A percentile compares a stretch with the other conserved stretches of the same genome.
These are phyloP conservation scores for Melanargia galathea DNA, from an alignment of 2,888 invertebrate genomes.

Conservation along the genomic window DNA sequence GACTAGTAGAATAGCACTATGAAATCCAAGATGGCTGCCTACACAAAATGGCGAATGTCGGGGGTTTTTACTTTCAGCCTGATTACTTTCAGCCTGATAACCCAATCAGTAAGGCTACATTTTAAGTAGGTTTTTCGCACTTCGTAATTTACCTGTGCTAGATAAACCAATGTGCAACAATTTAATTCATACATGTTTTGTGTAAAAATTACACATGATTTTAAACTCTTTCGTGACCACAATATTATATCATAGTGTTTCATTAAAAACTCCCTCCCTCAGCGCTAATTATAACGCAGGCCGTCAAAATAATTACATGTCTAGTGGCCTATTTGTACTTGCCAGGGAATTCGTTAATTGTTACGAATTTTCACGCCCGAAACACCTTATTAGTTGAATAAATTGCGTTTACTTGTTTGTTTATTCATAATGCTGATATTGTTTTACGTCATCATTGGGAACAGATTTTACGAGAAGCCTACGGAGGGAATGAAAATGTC, in stretches of 20 bases:
- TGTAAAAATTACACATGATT: not conserved
- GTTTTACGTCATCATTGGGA: not conserved
- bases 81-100: too few relatives aligned
- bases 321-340: not conserved
- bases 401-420: slow-evolving; percentile 5
- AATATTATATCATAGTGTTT: slow-evolving; percentile 10
- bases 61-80: too few relatives aligned
- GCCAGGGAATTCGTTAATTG: slow-evolving; percentile 5
- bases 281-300: not conserved
- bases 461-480: too few relatives aligned
- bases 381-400: slow-evolving; percentile 7
- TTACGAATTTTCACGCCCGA: slow-evolving; percentile 6
- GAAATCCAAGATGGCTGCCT: too few relatives aligned
- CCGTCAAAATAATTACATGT: slow-evolving; percentile 12
- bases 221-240: not conserved
- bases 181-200: slow-evolving; percentile 3
- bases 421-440: not conserved
- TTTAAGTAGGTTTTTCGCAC: too few relatives aligned
- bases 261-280: slow-evolving; percentile 13
- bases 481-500: not conserved
- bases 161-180: not conserved
- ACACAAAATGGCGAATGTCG: too few relatives aligned
- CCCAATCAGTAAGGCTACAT: too few relatives aligned
- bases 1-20: too few relatives aligned
- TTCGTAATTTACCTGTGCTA: not conserved